phyloP scores from a whole-genome alignment of 2,113 vertebrate genomes.

The Microtus oregoni region DNA sequence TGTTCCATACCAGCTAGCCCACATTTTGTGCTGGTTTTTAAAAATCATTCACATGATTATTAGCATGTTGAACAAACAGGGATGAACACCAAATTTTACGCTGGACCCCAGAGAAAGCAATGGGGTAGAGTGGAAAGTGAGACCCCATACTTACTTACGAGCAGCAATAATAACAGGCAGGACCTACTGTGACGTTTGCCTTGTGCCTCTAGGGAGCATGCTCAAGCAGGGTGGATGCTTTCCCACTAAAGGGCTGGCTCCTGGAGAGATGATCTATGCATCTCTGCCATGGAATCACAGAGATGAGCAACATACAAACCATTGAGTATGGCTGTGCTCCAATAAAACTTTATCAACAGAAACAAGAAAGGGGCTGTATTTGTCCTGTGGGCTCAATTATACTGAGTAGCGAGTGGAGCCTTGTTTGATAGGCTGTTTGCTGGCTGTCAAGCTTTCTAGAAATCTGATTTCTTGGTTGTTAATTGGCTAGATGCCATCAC shows the following conservation, averaged over 20 bases:
- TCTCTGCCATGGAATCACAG: not conserved
- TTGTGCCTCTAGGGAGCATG: rapidly evolving
- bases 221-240: not conserved
- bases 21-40: not conserved
- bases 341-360: not conserved
- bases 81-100: rapidly evolving
- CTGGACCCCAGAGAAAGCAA: not conserved
- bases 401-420: not conserved
- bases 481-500: not conserved
- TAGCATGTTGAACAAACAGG: not conserved
- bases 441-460: not conserved
- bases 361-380: not conserved
- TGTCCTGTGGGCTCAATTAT: not conserved
- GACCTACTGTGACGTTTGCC: not conserved
- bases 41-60: rapidly evolving
- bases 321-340: not conserved
- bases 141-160: not conserved
- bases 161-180: not conserved
- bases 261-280: rapidly evolving
- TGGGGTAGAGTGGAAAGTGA: not conserved
- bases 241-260: not conserved
- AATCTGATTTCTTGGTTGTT: not conserved
- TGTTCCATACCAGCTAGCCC: not conserved
- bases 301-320: not conserved
- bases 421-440: not conserved